Percentiles rank a stretch among this genome's conserved stretches.
Conservation (phyloP, 2,113 vertebrate genomes). For the Nansenia antarctica region DNA sequence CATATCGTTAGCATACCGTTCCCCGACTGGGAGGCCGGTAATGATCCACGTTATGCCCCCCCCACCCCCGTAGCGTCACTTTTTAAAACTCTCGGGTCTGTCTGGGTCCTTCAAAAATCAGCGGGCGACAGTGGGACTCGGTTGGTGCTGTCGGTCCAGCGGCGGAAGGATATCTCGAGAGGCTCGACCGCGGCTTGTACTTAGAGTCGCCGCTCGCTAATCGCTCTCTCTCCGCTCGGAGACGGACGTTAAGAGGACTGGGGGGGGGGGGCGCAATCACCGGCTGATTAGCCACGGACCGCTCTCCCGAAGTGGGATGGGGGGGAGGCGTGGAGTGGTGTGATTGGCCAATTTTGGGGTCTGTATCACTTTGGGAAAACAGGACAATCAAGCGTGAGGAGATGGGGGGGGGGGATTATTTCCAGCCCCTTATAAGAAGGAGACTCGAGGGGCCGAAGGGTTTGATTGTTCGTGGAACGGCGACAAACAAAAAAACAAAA, state of each 20-base stretch:
- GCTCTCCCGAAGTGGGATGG: not conserved
- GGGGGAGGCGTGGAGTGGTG: not conserved
- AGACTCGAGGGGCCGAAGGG: not conserved
- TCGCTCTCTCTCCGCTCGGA: not conserved
- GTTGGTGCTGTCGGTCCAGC: not conserved
- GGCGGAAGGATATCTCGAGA: not conserved
- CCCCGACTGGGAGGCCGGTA: too few relatives aligned
- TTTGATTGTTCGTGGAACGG: not conserved
- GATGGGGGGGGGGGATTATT: too few relatives aligned
- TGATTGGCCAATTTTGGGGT: not conserved
- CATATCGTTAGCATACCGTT: too few relatives aligned
- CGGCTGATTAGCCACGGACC: not conserved
- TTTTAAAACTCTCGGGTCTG: too few relatives aligned
- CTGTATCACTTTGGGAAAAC: not conserved
- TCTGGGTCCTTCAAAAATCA: not conserved
- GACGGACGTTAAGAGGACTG: not conserved
- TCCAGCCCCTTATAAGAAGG: too few relatives aligned
- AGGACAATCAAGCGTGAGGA: not conserved
- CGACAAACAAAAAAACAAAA: too few relatives aligned
- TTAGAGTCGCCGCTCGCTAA: not conserved
- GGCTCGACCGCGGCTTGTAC: not conserved
- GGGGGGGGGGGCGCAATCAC: not conserved
- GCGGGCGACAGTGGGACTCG: not conserved
- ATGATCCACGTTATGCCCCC: too few relatives aligned
- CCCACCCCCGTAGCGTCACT: too few relatives aligned